Evolutionary conservation across 2,113 vertebrate genomes (phyloP), one percentile per base, ranked within the genome.

Genomic region (Carlito syrichta): DNA sequence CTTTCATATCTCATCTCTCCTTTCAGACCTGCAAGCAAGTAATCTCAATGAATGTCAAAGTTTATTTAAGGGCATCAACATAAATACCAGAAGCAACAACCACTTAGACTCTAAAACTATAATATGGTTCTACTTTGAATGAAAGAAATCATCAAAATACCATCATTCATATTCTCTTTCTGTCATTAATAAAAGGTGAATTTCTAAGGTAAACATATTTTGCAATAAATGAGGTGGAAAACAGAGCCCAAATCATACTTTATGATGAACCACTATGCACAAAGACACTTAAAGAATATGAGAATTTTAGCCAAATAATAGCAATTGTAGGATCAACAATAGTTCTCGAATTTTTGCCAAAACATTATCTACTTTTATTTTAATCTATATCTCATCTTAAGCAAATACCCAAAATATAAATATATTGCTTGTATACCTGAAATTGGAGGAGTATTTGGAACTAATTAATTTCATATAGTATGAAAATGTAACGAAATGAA

Each of bases 21-120:
- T 60, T 81, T 86, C 73, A 91, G 89, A 85, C n/a, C 52, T 66
- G 52, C 63, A 88, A 88, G 91, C 45, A 58, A 85, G 38, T 76
- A 71, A 92, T 96, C 94, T 89, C 85, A 93, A 93, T 84, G 69
- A 95, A 90, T 11, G 52, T 71, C 87, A 97, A 66, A 86, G 25
- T 27, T 73, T 85, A 78, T 84, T 93, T 91, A 91, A 81, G 62
- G 96, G 6, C 76, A 38, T 69, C 85, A 43, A 66, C 66, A 13
- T 86, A 95, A 74, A 79, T 56, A 91, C 43, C 23, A 86, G 90
- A 16, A 69, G 35, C 87, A 92, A 77, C 35, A 78, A 97, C 76
- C 50, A 68, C 60, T 82, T 54, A 43, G 30, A 40, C 30, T 89
- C 48, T 54, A 45, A 82, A 77, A 84, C 40, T 60, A 48, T 35